Evolutionary conservation across 2,113 vertebrate genomes (phyloP).

Genomic region (Elgaria multicarinata): DNA sequence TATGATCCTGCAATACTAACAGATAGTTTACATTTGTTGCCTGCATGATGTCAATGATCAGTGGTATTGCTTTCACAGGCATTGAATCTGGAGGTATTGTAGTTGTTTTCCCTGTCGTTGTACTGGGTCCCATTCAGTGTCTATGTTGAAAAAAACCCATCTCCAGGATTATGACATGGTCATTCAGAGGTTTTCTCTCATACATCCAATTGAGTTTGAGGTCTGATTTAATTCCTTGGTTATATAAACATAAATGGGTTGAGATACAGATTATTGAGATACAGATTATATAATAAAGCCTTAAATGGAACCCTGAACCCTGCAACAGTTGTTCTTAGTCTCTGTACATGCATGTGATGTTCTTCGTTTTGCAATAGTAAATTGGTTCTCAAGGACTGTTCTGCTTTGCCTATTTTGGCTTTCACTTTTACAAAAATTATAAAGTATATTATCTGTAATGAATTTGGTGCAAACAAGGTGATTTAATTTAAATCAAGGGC

Average conservation of each 20-base stretch:
- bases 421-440: conserved; percentile 38
- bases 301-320: conserved; percentile 9
- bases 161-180: background rate
- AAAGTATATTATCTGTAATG: conserved; percentile 13
- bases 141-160: background rate
- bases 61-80: background rate
- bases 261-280: background rate
- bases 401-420: conserved; percentile 24
- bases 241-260: background rate
- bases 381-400: conserved; percentile 12
- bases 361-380: conserved; percentile 29
- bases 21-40: background rate
- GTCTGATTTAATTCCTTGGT: background rate
- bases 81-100: background rate
- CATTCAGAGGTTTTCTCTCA: background rate
- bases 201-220: background rate
- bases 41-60: background rate
- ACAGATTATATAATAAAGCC: background rate
- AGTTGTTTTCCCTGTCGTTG: background rate
- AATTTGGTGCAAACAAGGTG: conserved; percentile 41
- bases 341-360: background rate
- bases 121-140: background rate
- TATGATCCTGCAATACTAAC: background rate
- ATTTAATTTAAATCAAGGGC: conserved; percentile 49
- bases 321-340: conserved; percentile 8